Evolutionary conservation across 2,113 vertebrate species (phyloP), one percentile per base, ranked within the genome.

Genomic region (Formicarius rufipectus): DNA sequence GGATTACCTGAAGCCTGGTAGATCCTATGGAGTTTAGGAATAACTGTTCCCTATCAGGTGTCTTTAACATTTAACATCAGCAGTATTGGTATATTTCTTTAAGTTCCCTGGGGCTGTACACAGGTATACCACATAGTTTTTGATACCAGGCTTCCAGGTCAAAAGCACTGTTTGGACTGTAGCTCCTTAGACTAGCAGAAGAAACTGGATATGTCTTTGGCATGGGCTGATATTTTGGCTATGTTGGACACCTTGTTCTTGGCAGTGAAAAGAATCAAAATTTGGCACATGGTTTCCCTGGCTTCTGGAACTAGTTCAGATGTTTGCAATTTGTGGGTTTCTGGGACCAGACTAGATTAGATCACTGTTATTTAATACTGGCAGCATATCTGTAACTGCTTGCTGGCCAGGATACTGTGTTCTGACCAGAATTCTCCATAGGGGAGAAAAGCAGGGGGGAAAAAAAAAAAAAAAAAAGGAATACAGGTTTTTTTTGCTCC

Each of bases 401-500:
- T 62, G 31, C 22, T 4, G 1, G 5, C 3, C 47, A 55, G 17
- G 17, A n/a, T 58, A 49, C 16, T 47, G 3, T 12, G 10, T 37
- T 67, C n/a, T 83, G 62, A 53, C 19, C 31, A 69, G 7, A 71
- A 60, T 42, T 79, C 12, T 75, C 14, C 42, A 18, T 17, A 18
- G 17, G 4, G 3, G 5, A 85, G 22, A 49, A 78, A 77, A 92
- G 0, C 3, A 44, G 42, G 11, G 42, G 42, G 45, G 44, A 45
- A 0, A 11, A 18, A 50, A 59, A 40, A 72, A 67, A 44, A 52
- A 62, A 77, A 72, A 20, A 72, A 1, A 22, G 5, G 56, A 77
- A 52, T 10, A 12, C 1, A 22, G 5, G 6, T n/a, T 50, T 69
- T 7, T 10, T 7, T 10, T 9, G 14, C 19, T 4, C 10, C n/a